phyloP scores from a whole-genome alignment of 2,888 invertebrate species.

The Ophion slaviceki region DNA sequence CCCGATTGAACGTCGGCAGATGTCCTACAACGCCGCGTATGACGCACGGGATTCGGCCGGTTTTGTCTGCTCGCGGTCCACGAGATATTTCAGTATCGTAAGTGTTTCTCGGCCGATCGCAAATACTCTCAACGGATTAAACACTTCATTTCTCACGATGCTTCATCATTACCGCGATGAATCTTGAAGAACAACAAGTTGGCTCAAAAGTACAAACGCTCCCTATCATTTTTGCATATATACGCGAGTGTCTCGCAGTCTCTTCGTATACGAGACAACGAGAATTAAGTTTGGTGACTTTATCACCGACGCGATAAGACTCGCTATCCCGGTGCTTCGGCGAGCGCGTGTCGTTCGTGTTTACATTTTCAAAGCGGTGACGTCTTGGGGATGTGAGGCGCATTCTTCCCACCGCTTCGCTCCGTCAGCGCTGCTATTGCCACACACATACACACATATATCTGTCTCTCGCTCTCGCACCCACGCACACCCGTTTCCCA shows the following conservation, averaged over 20 bases:
- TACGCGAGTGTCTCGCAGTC: neutral
- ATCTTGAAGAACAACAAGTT: neutral
- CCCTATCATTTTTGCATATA: neutral
- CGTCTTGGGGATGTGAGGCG: neutral
- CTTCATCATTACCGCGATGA: neutral
- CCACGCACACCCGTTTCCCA: no score
- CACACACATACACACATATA: no score
- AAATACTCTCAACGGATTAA: slow-evolving; percentile 10
- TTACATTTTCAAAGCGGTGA: neutral
- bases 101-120: slow-evolving; percentile 25
- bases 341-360: neutral
- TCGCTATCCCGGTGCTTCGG: neutral
- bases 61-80: slow-evolving; percentile 28
- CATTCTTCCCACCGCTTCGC: no score
- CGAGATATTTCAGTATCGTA: slow-evolving; percentile 54
- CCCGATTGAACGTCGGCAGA: slow-evolving; percentile 62
- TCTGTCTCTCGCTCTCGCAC: no score
- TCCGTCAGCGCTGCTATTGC: no score
- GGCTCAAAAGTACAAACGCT: neutral
- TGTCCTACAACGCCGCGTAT: slow-evolving; percentile 60
- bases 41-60: slow-evolving; percentile 61
- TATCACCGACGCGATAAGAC: neutral
- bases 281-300: neutral
- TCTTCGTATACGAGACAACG: neutral
- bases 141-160: neutral